Evolutionary conservation across 2,888 invertebrate species (phyloP).

Genomic region (Tipula unca): DNA sequence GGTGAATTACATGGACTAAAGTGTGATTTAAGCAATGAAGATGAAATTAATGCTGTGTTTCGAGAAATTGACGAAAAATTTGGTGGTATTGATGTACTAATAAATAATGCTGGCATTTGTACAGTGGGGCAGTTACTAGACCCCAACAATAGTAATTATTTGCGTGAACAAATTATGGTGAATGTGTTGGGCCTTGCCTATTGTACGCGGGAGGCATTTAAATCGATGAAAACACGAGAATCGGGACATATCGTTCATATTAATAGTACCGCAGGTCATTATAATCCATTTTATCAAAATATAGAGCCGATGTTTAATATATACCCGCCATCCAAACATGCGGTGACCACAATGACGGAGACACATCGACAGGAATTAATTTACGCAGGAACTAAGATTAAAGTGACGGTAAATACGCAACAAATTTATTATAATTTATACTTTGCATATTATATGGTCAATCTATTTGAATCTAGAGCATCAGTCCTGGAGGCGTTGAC

Average conservation of each 20-base stretch:
- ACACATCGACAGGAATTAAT: slow-evolving; percentile 35
- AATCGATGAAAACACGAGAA: slow-evolving; percentile 42
- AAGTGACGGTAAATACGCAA: slow-evolving; percentile 16
- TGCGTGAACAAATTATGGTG: slow-evolving; percentile 39
- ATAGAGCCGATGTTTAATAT: slow-evolving; percentile 27
- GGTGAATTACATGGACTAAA: slow-evolving; percentile 36
- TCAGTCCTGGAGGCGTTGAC: slow-evolving; percentile 15
- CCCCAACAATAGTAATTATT: slow-evolving; percentile 26
- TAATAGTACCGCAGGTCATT: slow-evolving; percentile 43
- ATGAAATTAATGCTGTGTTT: slow-evolving; percentile 47
- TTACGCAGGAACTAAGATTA: neutral
- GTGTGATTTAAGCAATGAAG: slow-evolving; percentile 48
- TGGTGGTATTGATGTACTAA: slow-evolving; percentile 47
- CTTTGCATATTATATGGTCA: no score
- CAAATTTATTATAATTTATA: no score
- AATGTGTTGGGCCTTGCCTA: slow-evolving; percentile 41
- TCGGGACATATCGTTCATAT: slow-evolving; percentile 44
- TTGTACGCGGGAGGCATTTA: slow-evolving; percentile 42
- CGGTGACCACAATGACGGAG: slow-evolving; percentile 35
- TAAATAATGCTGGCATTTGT: slow-evolving; percentile 49
- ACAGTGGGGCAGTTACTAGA: slow-evolving; percentile 24
- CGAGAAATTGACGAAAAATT: slow-evolving; percentile 42
- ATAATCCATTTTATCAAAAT: slow-evolving; percentile 34
- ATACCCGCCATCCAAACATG: slow-evolving; percentile 34
- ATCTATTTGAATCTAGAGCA: neutral